phyloP scores from a whole-genome alignment of 2,888 invertebrate genomes.

The Pyrgus malvae region DNA sequence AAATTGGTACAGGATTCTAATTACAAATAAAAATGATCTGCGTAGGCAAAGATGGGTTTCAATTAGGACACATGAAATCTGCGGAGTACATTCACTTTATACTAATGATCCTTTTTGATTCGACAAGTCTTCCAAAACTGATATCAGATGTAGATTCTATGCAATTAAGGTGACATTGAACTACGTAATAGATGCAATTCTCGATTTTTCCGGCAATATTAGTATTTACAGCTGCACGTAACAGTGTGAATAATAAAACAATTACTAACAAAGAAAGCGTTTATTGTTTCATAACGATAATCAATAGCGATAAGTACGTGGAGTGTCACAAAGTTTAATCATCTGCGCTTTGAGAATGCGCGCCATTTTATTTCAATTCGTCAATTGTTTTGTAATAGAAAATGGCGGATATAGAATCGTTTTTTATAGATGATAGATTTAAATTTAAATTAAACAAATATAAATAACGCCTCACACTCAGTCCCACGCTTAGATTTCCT shows the following conservation, averaged over 20 bases:
- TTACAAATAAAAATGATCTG: too few relatives aligned
- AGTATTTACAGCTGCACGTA: constrained; percentile 3
- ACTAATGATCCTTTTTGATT: too few relatives aligned
- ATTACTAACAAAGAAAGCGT: constrained; percentile 8
- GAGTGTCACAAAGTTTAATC: constrained; percentile 6
- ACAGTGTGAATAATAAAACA: constrained; percentile 16
- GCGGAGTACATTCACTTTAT: too few relatives aligned
- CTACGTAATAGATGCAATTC: background rate
- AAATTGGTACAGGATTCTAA: too few relatives aligned
- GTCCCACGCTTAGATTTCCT: too few relatives aligned
- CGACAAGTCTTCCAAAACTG: background rate
- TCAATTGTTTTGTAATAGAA: too few relatives aligned
- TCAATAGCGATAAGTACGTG: background rate
- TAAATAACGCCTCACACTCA: too few relatives aligned
- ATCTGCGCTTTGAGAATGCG: background rate
- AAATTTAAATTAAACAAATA: too few relatives aligned
- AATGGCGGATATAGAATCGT: too few relatives aligned
- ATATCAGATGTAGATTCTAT: background rate
- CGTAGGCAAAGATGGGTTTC: too few relatives aligned
- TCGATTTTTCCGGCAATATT: background rate
- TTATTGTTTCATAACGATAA: constrained; percentile 7
- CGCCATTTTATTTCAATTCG: background rate
- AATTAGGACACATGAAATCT: too few relatives aligned
- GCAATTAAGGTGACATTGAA: constrained; percentile 20
- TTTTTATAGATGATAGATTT: too few relatives aligned